Evolutionary conservation across 2,888 invertebrate genomes (phyloP), one percentile per base, ranked within the genome.

Genomic region (Fabriciana adippe): DNA sequence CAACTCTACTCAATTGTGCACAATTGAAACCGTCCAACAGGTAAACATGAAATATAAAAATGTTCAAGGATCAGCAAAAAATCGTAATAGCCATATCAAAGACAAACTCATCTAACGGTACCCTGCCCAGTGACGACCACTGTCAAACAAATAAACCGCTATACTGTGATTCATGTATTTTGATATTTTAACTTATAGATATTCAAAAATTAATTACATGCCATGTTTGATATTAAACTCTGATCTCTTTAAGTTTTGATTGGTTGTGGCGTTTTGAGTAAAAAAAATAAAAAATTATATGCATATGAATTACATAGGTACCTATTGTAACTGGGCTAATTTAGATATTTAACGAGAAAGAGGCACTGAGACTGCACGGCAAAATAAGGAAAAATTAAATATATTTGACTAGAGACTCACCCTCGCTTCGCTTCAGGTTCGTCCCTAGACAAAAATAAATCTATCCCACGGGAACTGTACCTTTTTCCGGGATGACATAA

Each of bases 81-180:
- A 59, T 63, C 26, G 50, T 54, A 64, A 70, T 68, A 60, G 53
- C 48, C 11, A 11, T 62, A 64, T 68, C 69, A 66, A 67, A 60
- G 68, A 63, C 67, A 67, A 62, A 48, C 16, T 18, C 50, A 55
- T 47, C 18, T 69, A 73, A 73, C 73, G 70, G 72, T 48, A 72
- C 66, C 21, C 14, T 53, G 13, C 59, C 66, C 67, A 55, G 31
- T 55, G 63, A 68, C 31, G 64, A 67, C 53, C 61, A 51, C 51
- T 66, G 71, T 64, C 68, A 73, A 73, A 68, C 56, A 70, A 65
- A 68, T 50, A 60, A 56, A 67, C 69, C 68, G 70, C 62, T 72
- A 56, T 31, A 55, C 41, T 21, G 50, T 18, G 63, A 59, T 48
- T 55, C 62, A 69, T 6, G 18, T n/a, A 47, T 35, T 55, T 68